Evolutionary conservation across 2,888 invertebrate species (phyloP), one percentile per base, ranked within the genome.

Genomic region (Eilema caniola): DNA sequence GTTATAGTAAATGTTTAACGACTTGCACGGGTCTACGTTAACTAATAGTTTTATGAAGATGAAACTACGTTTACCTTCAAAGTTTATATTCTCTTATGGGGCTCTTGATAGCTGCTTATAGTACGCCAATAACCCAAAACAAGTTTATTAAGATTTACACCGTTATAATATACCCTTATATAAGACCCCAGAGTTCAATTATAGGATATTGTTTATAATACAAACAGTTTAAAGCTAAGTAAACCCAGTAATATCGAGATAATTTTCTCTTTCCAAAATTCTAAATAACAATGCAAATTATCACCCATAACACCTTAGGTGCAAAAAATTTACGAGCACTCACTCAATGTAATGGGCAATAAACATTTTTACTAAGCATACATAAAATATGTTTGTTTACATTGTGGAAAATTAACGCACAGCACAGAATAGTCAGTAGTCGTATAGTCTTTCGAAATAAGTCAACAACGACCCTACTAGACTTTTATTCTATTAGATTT

Each of bases 251-350:
- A 80, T 77, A 74, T 72, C 70, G 70, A 53, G 75, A 79, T 79
- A 84, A 83, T 85, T 85, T 81, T 57, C 75, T 72, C 72, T 66
- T 76, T 53, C 53, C 8, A 10, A 78, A 85, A 83, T 81, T 84
- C 78, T 81, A 82, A 85, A 82, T 80, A 85, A 81, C 78, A 80
- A 84, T 83, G 86, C 86, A 87, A 87, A 87, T 88, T 82, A 86
- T 83, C 72, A 80, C 71, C 79, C 82, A 81, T 86, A 83, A 86
- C 83, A 83, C 81, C 82, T 85, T 79, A 16, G 41, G 41, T 41
- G 80, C 80, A 83, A 86, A 85, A 81, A 86, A 87, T 87, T 84
- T 87, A 86, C 77, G 78, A 75, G 79, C 83, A 77, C 84, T 85
- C 82, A 81, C 74, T 82, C 79, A 75, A 77, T 76, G 74, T 85